These are phyloP conservation scores for Coptotermes formosanus DNA, from an alignment of 1,140 invertebrate species.

Conservation along the genomic window DNA sequence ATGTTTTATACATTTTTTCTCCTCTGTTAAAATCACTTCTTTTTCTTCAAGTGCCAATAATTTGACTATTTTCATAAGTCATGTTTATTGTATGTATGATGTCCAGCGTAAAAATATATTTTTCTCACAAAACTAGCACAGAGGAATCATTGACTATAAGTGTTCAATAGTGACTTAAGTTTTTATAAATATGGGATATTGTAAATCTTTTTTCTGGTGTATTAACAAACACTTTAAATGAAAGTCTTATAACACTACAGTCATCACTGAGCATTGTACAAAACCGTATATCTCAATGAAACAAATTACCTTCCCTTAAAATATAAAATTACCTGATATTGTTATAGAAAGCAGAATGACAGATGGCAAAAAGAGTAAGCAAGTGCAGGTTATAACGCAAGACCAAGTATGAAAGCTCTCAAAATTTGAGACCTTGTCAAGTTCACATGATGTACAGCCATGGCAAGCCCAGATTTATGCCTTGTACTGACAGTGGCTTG, in stretches of 20 bases:
- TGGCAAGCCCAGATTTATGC: neutral
- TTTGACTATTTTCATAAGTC: slow-evolving; percentile 11
- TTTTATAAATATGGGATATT: no score
- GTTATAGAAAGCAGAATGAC: neutral
- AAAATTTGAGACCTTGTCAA: neutral
- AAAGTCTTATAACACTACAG: no score
- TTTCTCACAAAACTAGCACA: neutral
- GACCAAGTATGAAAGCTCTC: neutral
- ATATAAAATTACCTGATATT: no score
- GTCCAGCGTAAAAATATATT: neutral
- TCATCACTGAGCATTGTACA: no score
- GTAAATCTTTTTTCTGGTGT: no score
- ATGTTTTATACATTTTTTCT: neutral
- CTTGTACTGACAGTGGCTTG: neutral
- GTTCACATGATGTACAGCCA: neutral
- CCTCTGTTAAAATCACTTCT: neutral
- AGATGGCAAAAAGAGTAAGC: neutral
- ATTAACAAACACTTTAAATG: no score
- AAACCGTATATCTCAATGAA: no score
- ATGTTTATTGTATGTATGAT: neutral
- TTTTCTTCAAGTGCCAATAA: slow-evolving; percentile 3
- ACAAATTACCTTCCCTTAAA: no score
- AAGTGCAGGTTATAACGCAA: neutral
- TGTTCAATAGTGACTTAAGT: neutral
- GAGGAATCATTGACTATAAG: neutral